Evolutionary conservation across 2,888 invertebrate genomes (phyloP).

Genomic region (Macrophya alboannulata): DNA sequence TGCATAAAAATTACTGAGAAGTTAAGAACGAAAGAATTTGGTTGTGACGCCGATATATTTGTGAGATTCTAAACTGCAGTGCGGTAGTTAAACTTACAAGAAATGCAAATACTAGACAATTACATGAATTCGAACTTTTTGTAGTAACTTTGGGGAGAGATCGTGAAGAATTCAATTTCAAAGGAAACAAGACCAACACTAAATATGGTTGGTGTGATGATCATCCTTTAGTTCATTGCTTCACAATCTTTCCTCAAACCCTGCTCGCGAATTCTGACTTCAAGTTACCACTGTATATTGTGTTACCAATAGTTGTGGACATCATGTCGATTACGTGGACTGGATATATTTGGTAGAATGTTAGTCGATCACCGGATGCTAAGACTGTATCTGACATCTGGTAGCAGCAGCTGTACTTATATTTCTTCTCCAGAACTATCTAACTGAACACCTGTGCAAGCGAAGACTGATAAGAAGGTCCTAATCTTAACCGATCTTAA

Average conservation of each 20-base stretch:
- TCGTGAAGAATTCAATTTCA: no score
- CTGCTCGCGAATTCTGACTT: background rate
- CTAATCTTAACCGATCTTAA: background rate
- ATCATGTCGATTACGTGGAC: background rate
- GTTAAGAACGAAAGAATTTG: background rate
- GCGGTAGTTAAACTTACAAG: background rate
- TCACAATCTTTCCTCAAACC: background rate
- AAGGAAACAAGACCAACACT: no score
- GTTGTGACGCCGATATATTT: no score
- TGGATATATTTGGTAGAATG: background rate
- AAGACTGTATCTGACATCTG: background rate
- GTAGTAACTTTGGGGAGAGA: no score
- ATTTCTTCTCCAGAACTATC: background rate
- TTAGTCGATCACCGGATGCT: background rate
- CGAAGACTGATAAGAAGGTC: background rate
- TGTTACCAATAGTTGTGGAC: conserved; percentile 20
- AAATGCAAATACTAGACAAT: no score
- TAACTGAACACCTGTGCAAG: background rate
- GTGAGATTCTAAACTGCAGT: background rate
- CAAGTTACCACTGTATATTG: background rate
- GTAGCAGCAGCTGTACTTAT: background rate
- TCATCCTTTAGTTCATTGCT: background rate
- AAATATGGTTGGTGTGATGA: no score
- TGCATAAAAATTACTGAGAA: background rate
- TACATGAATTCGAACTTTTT: no score